Conservation (phyloP, 1,140 invertebrate genomes). For the Camponotus vicinus region DNA sequence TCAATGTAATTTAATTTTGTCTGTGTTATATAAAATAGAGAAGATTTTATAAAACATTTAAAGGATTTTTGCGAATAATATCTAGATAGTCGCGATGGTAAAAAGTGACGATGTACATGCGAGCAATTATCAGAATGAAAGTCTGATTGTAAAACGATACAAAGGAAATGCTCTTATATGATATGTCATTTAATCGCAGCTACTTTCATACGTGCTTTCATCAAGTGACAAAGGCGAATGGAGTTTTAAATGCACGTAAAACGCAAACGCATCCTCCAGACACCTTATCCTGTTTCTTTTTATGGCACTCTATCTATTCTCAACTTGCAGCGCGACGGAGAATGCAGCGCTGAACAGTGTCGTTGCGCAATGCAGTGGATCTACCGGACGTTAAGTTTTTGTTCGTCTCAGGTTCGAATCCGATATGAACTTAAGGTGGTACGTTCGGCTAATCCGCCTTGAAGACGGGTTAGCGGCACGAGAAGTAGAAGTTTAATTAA, state of each 20-base stretch:
- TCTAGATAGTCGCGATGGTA: not conserved
- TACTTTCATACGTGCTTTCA: not conserved
- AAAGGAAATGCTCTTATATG: not conserved
- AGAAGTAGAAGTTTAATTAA: conserved; percentile 77
- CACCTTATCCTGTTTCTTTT: not conserved
- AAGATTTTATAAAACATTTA: not conserved
- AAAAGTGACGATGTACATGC: not conserved
- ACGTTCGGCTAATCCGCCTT: conserved; percentile 41
- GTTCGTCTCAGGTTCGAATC: conserved; percentile 12
- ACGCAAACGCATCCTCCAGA: conserved; percentile 5
- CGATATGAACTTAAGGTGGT: conserved; percentile 43
- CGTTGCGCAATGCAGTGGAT: conserved; percentile 13
- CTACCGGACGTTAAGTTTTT: conserved; percentile 18
- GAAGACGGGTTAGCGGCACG: conserved; percentile 19
- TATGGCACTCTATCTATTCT: not conserved
- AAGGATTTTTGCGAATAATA: not conserved
- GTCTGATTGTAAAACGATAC: not conserved
- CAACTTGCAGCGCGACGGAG: not conserved
- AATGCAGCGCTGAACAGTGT: not conserved
- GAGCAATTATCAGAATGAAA: not conserved
- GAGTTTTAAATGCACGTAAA: conserved; percentile 19
- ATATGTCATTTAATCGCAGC: not conserved
- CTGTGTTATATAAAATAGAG: not conserved
- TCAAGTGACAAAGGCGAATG: conserved; percentile 5
- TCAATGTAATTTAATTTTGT: not conserved